phyloP scores from a whole-genome alignment of 2,888 invertebrate species.

The Rhingia rostrata region DNA sequence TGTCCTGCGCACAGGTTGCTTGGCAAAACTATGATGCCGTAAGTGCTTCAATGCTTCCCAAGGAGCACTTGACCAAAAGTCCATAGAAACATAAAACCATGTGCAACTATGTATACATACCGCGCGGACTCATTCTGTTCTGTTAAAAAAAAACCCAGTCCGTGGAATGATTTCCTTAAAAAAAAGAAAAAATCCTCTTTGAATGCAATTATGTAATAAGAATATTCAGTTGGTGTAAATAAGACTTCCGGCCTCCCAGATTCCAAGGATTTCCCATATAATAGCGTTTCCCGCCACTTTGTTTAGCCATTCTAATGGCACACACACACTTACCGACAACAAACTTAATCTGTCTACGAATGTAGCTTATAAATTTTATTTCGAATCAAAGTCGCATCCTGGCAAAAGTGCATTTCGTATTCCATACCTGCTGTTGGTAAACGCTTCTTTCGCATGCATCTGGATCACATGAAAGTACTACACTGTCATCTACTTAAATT shows the following conservation, averaged over 20 bases:
- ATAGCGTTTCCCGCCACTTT: conserved; percentile 51
- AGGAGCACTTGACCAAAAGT: conserved; percentile 71
- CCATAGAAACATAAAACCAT: conserved; percentile 59
- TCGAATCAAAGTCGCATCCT: conserved; percentile 34
- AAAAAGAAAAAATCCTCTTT: conserved; percentile 4
- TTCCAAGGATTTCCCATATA: conserved; percentile 57
- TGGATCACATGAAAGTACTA: conserved; percentile 49
- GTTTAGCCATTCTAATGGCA: conserved; percentile 51
- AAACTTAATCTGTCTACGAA: conserved; percentile 34
- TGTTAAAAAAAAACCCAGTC: conserved; percentile 43
- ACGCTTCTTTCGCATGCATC: conserved; percentile 36
- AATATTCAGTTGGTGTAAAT: conserved; percentile 44
- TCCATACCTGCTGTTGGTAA: conserved; percentile 20
- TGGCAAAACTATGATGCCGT: conserved; percentile 56
- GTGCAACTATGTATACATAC: conserved; percentile 48
- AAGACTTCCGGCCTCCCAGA: conserved; percentile 51
- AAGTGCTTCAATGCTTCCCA: conserved; percentile 57
- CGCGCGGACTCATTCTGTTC: conserved; percentile 27
- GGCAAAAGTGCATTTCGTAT: conserved; percentile 55
- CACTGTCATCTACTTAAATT: conserved; percentile 64
- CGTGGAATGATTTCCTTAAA: too few species aligned
- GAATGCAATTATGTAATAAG: conserved; percentile 58
- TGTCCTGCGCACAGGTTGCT: conserved; percentile 69
- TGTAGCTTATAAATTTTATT: conserved; percentile 52
- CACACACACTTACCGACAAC: neutral